phyloP scores from a whole-genome alignment of 2,113 vertebrate species.

The Heteronetta atricapilla region DNA sequence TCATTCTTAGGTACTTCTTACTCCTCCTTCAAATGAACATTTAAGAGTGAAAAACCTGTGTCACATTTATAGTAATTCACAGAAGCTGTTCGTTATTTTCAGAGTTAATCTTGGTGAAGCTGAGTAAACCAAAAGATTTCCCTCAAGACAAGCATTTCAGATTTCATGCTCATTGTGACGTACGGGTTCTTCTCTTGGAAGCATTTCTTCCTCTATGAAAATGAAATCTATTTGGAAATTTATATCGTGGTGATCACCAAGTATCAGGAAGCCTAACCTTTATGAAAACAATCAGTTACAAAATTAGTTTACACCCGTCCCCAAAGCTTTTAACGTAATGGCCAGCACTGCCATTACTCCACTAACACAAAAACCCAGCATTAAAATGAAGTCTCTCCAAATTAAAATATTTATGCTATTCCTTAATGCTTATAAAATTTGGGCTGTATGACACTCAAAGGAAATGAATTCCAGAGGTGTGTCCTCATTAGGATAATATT shows the following conservation, averaged over 20 bases:
- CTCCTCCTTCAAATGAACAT: neutral
- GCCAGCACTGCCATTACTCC: neutral
- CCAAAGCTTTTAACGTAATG: neutral
- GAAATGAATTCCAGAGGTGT: constrained; percentile 22
- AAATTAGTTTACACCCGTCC: neutral
- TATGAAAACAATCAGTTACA: neutral
- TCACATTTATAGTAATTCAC: neutral
- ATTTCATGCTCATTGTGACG: neutral
- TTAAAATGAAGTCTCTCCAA: neutral
- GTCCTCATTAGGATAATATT: constrained; percentile 14
- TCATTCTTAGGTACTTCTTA: neutral
- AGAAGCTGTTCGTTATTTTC: neutral
- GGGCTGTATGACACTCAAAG: neutral
- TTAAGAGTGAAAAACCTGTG: neutral
- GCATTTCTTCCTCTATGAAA: neutral
- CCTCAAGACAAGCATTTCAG: neutral
- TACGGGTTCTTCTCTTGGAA: neutral
- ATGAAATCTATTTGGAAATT: neutral
- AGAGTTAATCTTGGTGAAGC: neutral
- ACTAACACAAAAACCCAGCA: neutral
- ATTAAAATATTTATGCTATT: neutral
- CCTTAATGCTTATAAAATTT: neutral
- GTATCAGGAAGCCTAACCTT: neutral
- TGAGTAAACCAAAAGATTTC: neutral
- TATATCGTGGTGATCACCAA: neutral